Base-by-base conservation (phyloP, 2,113 vertebrate genomes). In the Rhea pennata region DNA sequence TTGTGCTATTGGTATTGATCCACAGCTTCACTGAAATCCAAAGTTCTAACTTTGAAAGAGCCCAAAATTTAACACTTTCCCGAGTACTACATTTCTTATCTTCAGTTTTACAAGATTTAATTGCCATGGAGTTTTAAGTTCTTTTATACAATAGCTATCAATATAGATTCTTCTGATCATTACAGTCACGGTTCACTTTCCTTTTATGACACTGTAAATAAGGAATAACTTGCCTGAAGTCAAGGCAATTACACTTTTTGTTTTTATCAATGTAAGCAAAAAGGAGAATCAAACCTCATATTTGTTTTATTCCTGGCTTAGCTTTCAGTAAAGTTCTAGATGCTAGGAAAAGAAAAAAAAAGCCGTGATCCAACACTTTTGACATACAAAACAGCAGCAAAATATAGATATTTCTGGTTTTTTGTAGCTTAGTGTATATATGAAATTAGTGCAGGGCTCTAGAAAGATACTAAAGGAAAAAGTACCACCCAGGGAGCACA, bases 241-340 rank as follows among this genome's bases (percentile, higher is more conserved):
- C 42, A 58, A 70, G 62, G 29, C 50, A 91, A 85, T 79, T 31
- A 26, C 29, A 17, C 6, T 24, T 50, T 36, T 83, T 70, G 14
- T 76, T 90, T 90, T 90, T 86, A 88, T 70, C 88, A 84, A 33
- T 56, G 56, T 20, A 40, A 77, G 39, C 21, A 11, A 59, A 86
- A 88, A 84, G 33, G n/a, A 93, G 3, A 56, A 72, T 78, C 48
- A 48, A 71, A 33, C 6, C 31, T 13, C 5, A 0, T 29, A 56
- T 81, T 92, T 70, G 5, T 86, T 94, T 96, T 72, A 44, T 71
- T 85, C 39, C 12, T 67, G 15, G 46, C 14, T 81, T 72, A 67
- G 54, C 51, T 94, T 92, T 83, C 44, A 76, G 51, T 9, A 40
- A 74, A 74, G 17, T 67, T 93, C 61, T 73, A 80, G n/a, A 8